phyloP scores from a whole-genome alignment of 92 coral and sea anemone genomes.

The Paragorgia papillata region DNA sequence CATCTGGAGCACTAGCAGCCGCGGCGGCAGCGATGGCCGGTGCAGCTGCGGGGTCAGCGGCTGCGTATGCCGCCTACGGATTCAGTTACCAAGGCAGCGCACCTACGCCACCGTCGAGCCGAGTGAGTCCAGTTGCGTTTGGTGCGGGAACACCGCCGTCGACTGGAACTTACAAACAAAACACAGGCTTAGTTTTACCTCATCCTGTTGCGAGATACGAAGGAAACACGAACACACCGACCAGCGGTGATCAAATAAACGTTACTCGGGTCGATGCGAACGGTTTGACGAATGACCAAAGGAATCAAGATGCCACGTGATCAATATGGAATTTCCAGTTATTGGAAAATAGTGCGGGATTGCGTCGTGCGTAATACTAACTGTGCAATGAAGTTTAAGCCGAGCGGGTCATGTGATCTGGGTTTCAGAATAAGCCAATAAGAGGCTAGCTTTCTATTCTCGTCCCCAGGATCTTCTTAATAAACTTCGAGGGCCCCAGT shows the following conservation, averaged over 20 bases:
- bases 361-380: too few species aligned
- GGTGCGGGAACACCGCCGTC: conserved; percentile 74
- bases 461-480: too few species aligned
- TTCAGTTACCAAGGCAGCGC: conserved; percentile 91
- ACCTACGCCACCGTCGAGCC: conserved; percentile 87
- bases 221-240: conserved; percentile 30
- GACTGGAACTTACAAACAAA: conserved; percentile 49
- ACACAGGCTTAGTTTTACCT: conserved; percentile 59
- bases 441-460: too few species aligned
- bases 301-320: conserved; percentile 25
- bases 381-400: too few species aligned
- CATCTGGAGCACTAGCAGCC: conserved; percentile 95
- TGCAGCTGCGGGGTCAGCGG: conserved; percentile 99
- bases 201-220: conserved; percentile 91
- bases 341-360: background rate
- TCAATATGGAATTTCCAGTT: background rate
- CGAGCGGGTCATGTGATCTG: too few species aligned
- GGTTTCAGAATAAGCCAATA: too few species aligned
- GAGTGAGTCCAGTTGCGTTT: conserved; percentile 96
- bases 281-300: background rate
- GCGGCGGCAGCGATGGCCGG: conserved; percentile 99
- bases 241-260: conserved; percentile 37
- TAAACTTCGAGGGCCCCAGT: too few species aligned
- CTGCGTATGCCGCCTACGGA: conserved; percentile 96
- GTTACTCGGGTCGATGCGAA: background rate